Percentiles rank a stretch among this genome's conserved stretches.
phyloP scores from a whole-genome alignment of 1,140 invertebrate genomes.

The Aphidius gifuensis region DNA sequence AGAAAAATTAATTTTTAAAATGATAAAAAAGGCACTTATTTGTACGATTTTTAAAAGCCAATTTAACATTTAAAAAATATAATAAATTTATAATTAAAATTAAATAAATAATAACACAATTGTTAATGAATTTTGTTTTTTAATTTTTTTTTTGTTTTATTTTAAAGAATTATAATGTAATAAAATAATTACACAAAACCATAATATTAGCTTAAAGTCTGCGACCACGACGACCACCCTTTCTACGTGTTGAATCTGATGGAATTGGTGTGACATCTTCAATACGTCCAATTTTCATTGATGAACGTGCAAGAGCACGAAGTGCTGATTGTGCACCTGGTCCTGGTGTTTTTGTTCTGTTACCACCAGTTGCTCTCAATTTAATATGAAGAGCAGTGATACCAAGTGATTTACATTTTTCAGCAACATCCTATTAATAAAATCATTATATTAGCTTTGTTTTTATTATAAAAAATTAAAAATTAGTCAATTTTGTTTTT shows the following conservation, averaged over 20 bases:
- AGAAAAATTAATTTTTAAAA: no score
- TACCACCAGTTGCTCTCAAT: constrained; percentile 96
- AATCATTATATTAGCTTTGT: no score
- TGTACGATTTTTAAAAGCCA: no score
- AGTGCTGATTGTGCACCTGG: constrained; percentile 98
- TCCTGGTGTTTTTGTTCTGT: constrained; percentile 96
- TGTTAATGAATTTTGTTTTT: no score
- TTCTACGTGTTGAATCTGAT: constrained; percentile 96
- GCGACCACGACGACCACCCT: constrained; percentile 98
- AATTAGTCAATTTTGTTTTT: no score
- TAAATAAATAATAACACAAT: no score
- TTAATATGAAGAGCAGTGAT: constrained; percentile 99
- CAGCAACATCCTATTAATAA: constrained; percentile 86
- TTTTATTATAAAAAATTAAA: no score
- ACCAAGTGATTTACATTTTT: constrained; percentile 94
- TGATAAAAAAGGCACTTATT: no score
- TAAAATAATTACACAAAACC: constrained; percentile 33
- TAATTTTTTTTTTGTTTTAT: no score
- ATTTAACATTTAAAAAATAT: no score
- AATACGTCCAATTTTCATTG: constrained; percentile 99
- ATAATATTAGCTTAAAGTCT: constrained; percentile 75
- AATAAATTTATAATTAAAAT: no score
- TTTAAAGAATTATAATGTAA: constrained; percentile 30
- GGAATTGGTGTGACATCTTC: constrained; percentile 99
- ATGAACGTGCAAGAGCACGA: constrained; percentile 93